A percentile compares a stretch with the other conserved stretches of the same genome.
Conservation (phyloP, 2,888 invertebrate species). For the Limenitis camilla region DNA sequence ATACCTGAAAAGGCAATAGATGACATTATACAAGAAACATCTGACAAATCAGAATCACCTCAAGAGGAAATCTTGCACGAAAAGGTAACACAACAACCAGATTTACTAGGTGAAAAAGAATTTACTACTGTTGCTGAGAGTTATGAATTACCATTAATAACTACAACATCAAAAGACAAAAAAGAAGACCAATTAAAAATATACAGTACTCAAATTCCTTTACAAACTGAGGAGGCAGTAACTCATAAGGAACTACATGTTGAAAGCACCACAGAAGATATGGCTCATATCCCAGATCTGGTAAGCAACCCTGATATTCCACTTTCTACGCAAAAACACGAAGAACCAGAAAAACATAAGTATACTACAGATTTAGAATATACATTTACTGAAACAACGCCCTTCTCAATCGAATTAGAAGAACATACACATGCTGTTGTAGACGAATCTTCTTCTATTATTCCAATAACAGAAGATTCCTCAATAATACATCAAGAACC, state of each 20-base stretch:
- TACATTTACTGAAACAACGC: conserved; percentile 33
- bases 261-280: neutral
- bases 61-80: neutral
- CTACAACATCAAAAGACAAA: neutral
- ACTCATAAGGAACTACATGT: conserved; percentile 1
- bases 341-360: conserved; percentile 20
- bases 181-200: neutral
- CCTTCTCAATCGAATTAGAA: conserved; percentile 48
- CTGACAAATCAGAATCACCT: too few relatives aligned
- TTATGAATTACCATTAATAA: neutral
- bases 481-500: conserved; percentile 24
- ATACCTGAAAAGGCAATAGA: neutral
- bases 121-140: neutral
- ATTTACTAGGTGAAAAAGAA: too few relatives aligned
- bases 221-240: neutral
- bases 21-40: neutral
- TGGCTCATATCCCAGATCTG: neutral
- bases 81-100: neutral
- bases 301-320: neutral
- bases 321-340: conserved; percentile 8
- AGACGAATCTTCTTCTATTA: conserved; percentile 30
- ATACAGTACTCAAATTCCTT: neutral
- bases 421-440: conserved; percentile 46
- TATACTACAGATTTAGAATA: conserved; percentile 18
- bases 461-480: conserved; percentile 24